Percentiles rank a stretch among this genome's conserved stretches.
Conservation (phyloP, 2,113 vertebrate genomes). For the Redunca redunca region DNA sequence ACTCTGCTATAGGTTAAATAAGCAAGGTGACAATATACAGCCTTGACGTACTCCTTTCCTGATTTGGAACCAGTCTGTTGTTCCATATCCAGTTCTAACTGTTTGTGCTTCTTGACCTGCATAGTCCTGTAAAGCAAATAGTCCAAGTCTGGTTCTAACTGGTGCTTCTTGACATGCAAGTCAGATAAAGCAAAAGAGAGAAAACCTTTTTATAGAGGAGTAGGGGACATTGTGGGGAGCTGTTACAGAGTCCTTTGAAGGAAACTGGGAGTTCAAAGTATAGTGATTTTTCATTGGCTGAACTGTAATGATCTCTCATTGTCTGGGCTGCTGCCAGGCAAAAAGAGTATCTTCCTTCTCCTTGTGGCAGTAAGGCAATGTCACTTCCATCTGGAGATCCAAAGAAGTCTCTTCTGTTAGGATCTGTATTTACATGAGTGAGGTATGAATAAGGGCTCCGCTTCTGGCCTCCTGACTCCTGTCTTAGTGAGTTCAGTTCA, state of each 20-base stretch:
- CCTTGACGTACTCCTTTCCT: not conserved
- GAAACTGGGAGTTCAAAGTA: not conserved
- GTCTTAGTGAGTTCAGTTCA: not conserved
- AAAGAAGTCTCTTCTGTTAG: not conserved
- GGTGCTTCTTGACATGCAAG: not conserved
- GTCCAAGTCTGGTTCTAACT: not conserved
- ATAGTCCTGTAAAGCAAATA: not conserved
- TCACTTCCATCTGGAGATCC: not conserved
- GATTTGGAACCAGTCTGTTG: not conserved
- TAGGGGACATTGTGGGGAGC: not conserved
- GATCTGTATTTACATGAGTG: not conserved
- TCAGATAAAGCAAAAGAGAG: not conserved
- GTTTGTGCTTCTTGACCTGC: not conserved
- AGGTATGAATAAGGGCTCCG: no score
- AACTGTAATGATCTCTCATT: not conserved
- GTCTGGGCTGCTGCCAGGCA: not conserved
- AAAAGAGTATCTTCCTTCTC: not conserved
- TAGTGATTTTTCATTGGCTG: not conserved
- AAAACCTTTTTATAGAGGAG: not conserved
- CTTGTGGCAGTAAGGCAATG: not conserved
- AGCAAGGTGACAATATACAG: not conserved
- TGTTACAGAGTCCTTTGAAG: not conserved
- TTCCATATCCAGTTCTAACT: not conserved
- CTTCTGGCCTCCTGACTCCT: not conserved
- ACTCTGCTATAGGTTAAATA: not conserved